Base-by-base conservation (phyloP, 1,140 invertebrate genomes). In the Drosophila mojavensis region DNA sequence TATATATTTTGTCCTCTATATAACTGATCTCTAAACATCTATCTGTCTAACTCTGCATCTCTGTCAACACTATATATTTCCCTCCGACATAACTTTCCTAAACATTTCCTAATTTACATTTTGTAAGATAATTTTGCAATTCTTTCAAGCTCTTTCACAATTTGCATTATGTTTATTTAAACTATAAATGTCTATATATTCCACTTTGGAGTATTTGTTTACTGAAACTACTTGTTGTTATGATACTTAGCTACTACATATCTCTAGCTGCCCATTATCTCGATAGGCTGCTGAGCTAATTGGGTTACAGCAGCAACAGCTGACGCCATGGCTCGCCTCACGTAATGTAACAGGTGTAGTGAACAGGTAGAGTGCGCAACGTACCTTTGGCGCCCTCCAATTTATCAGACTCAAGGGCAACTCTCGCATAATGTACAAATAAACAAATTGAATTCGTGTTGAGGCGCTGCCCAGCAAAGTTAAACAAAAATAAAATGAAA, bases 391-490 rank as follows among this genome's bases (percentile, higher is more conserved):
- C 9, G 13, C 26, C 41, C 58, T 39, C 15, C 30, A 48, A 36
- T 62, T 62, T 13, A 50, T 62, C 45, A 13, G 28, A 15, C 59
- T 48, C 71, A 74, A 74, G 71, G 71, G 71, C 65, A 69, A 47
- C 53, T 63, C 71, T 74, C 58, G 71, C 55, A 43, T 17, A 5
- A 41, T 55, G 68, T 62, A 62, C 39, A 81, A 81, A 85, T 79
- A 86, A 86, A 85, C 82, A 85, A 85, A 72, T 70, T 69, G 71
- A 50, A 78, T 75, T 78, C 59, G 75, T 78, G 51, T 65, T 70
- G 48, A 50, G 71, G 55, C 61, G 64, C 17, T 68, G 63, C 73
- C 58, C 66, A 76, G 36, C 50, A 41, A 39, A 61, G 68, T 64
- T 75, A 51, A 62, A 50, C 68, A 64, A 69, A 69, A 72, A 58